Evolutionary conservation across 2,797 vertebrate species (phyloP), one percentile per base, ranked within the genome.

Genomic region (Tauraco hartlaubi): DNA sequence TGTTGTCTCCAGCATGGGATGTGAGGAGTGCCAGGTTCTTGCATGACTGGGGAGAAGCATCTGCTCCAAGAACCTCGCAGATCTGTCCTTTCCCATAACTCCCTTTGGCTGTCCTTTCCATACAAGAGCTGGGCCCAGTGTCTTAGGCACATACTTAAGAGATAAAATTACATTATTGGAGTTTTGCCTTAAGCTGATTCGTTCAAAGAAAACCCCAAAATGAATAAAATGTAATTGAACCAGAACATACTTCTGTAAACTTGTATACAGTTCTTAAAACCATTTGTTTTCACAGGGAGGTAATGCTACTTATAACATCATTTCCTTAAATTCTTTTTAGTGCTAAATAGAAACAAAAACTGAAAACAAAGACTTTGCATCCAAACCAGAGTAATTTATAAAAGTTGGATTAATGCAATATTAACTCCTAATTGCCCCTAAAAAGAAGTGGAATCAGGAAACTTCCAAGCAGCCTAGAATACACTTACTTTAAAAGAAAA

Each of bases 301-400:
- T 77, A 88, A 63, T 94, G 91, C 92, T 95, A 92, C 82, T 97
- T 96, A 87, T 20, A 94, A 68, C n/a, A 33, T 94, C 55, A 88
- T 96, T 95, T 95, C 39, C 54, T 86, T 69, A 63, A 72, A 80
- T 96, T 97, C 71, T 92, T 96, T 91, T 84, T 86, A 82, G 23
- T 96, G 49, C 83, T 95, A 93, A 72, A 93, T 93, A 94, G 94
- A 97, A 93, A 64, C 62, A 95, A 96, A 96, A 93, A 46, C 49
- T 85, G 66, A 84, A 96, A 94, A 81, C 56, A 93, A 92, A 91
- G 84, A 66, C 79, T 3, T 85, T 56, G 21, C 26, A 90, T 88
- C 63, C 48, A 77, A 93, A 92, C 37, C 37, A 92, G 90, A 88
- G 72, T 97, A 94, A 95, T n/a, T 88, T 39, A 56, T 69, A 49